Evolutionary conservation across 2,113 vertebrate species (phyloP).

Genomic region (Chamaetylas fuelleborni): DNA sequence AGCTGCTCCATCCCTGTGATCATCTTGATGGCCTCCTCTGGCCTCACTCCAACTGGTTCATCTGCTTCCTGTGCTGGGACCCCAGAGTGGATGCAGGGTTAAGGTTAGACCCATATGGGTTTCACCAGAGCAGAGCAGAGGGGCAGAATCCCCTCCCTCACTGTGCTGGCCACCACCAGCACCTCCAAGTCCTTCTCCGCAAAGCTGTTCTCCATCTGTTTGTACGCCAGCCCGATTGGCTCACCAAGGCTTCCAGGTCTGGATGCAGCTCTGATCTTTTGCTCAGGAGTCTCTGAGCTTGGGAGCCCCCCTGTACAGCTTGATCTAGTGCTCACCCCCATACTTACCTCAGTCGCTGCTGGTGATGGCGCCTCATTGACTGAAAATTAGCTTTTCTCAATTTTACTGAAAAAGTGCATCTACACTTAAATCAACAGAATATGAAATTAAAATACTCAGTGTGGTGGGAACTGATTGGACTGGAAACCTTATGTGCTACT

Average conservation of each 20-base stretch:
- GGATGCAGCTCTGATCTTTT: neutral
- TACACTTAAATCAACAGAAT: neutral
- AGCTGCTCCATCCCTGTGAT: neutral
- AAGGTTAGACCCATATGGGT: neutral
- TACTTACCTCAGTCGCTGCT: neutral
- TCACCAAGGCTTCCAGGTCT: rapidly evolving
- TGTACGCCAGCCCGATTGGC: neutral
- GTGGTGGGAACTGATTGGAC: neutral
- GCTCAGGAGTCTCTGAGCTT: neutral
- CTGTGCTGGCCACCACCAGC: neutral
- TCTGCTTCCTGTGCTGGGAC: neutral
- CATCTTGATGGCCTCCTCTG: neutral
- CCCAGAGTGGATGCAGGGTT: neutral
- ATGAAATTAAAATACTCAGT: neutral
- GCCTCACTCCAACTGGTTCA: rapidly evolving
- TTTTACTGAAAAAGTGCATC: neutral
- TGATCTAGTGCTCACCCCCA: neutral
- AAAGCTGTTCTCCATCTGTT: neutral
- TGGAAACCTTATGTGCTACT: neutral
- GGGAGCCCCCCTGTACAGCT: rapidly evolving
- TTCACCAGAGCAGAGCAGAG: neutral
- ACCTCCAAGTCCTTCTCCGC: neutral
- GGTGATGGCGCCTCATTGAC: neutral
- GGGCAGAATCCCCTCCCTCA: neutral
- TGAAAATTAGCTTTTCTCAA: neutral